phyloP scores from a whole-genome alignment of 2,113 vertebrate genomes.

The Bambusicola thoracicus region DNA sequence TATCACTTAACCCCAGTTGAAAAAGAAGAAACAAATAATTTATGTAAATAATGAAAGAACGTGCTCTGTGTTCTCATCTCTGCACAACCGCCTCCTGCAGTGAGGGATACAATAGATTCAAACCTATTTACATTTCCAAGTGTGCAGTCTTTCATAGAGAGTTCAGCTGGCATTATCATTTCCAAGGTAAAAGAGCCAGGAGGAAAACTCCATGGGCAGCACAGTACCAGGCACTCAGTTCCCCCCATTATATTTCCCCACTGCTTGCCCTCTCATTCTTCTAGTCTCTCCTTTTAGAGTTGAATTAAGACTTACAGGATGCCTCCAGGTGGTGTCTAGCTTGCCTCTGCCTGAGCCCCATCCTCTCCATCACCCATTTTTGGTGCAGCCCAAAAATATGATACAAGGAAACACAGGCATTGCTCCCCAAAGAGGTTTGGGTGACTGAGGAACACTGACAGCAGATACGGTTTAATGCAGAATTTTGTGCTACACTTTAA shows the following conservation, averaged over 20 bases:
- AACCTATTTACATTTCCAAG: background rate
- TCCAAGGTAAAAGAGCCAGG: background rate
- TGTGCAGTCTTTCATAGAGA: background rate
- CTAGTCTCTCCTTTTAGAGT: accelerated
- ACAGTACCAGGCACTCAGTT: background rate
- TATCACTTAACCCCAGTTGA: background rate
- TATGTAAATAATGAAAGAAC: background rate
- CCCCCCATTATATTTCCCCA: accelerated
- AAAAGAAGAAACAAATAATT: background rate
- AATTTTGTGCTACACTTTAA: background rate
- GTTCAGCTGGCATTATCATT: background rate
- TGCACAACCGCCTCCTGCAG: background rate
- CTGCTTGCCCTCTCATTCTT: background rate
- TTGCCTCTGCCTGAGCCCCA: background rate
- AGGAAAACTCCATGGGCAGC: background rate
- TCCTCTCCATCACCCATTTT: accelerated
- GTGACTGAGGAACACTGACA: background rate
- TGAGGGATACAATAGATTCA: accelerated
- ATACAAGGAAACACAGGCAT: background rate
- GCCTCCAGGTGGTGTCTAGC: background rate
- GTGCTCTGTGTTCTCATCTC: background rate
- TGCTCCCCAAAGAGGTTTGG: background rate
- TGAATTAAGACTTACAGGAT: background rate
- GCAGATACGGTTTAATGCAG: background rate
- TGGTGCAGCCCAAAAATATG: background rate